Base-by-base conservation (phyloP, 2,888 invertebrate genomes). In the Acleris literana region DNA sequence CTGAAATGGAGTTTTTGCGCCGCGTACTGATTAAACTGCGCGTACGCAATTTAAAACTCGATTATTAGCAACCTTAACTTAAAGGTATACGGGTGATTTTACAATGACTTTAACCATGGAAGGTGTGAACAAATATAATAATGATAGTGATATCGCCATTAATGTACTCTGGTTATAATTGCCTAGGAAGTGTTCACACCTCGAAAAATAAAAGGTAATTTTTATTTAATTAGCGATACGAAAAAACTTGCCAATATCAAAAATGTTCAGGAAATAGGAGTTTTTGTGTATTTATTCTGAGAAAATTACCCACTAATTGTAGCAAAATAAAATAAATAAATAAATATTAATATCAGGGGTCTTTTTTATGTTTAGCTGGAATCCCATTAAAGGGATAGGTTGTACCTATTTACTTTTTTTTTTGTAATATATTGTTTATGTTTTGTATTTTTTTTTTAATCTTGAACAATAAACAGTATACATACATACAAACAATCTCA, bases 1-100 rank as follows among this genome's bases (percentile, higher is more conserved):
- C 44, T 33, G 51, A 53, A 64, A 64, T 64, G 46, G 20, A 18
- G 53, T 64, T 64, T 64, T 64, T 64, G 58, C 39, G 9, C 39
- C 13, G 18, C 20, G 13, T 20, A 52, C 44, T 64, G 46, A 58
- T 64, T 64, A 63, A 48, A 33, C 52, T 33, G 56, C 29, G 39
- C 13, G 9, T 51, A n/a, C 20, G 46, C 48, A 53, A 20, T 53
- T 17, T 18, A 33, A 20, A 3, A 49, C 17, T 11, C 5, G 6
- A 9, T 13, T 13, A 39, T 18, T 54, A 33, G 17, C 5, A 13
- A 39, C 54, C 54, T 16, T 16, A 20, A 20, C 11, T 2, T 20
- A 3, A 16, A 39, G 39, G 6, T 1, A 39, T 16, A 43, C 2
- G 7, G 7, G 2, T 16, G 4, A 13, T 43, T 39, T 54, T 55